These are phyloP conservation scores for Macropis europaea DNA, from an alignment of 2,888 invertebrate species.

Conservation along the genomic window DNA sequence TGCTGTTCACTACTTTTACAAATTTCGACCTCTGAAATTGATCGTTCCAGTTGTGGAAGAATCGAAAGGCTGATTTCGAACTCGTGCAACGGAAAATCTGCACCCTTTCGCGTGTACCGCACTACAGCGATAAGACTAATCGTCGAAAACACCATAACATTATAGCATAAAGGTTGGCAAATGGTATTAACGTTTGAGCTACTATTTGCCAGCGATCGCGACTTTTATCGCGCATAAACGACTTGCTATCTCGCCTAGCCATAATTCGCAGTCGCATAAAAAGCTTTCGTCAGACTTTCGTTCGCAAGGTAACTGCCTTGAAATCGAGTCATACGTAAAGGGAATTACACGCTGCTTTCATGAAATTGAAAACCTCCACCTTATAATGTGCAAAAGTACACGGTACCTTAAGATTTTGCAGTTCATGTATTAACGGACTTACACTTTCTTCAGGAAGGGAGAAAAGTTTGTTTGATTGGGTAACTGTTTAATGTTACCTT, in stretches of 20 bases:
- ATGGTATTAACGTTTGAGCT: conserved; percentile 34
- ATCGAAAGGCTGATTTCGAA: conserved; percentile 15
- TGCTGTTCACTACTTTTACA: no score
- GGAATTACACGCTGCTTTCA: conserved; percentile 13
- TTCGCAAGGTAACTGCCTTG: conserved; percentile 8
- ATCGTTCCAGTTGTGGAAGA: conserved; percentile 8
- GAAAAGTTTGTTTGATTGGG: conserved; percentile 1
- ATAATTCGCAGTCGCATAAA: conserved; percentile 8
- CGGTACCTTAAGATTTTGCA: neutral
- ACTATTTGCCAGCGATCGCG: conserved; percentile 4
- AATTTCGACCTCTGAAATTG: conserved; percentile 6
- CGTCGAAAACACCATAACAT: conserved; percentile 28
- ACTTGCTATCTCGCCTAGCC: conserved; percentile 10
- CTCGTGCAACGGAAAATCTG: conserved; percentile 18
- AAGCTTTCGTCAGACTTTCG: neutral
- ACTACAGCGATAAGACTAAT: conserved; percentile 35
- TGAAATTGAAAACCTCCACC: conserved; percentile 23
- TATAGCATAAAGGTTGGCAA: conserved; percentile 26
- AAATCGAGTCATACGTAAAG: conserved; percentile 15
- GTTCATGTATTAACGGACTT: conserved; percentile 19
- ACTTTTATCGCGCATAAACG: conserved; percentile 29
- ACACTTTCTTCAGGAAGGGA: conserved; percentile 15
- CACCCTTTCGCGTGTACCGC: neutral
- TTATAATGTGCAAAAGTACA: conserved; percentile 18
- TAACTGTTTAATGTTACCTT: conserved; percentile 5